Evolutionary conservation across 2,113 vertebrate species (phyloP).

Genomic region (Hoplias malabaricus): DNA sequence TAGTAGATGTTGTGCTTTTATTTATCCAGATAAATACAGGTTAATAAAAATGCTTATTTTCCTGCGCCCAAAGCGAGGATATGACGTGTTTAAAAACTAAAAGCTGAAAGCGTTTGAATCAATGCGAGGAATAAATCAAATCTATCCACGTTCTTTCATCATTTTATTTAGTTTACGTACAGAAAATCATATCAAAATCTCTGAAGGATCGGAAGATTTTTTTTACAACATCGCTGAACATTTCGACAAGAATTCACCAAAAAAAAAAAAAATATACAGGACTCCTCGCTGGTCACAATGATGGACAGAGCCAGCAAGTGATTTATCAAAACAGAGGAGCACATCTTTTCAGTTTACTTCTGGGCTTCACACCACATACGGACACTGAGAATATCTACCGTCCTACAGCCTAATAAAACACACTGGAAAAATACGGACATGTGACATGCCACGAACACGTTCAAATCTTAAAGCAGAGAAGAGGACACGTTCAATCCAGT

Average conservation of each 20-base stretch:
- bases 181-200: slow-evolving; percentile 81
- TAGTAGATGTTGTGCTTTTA: too few species aligned
- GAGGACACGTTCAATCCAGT: slow-evolving; percentile 56
- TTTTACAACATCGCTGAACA: slow-evolving; percentile 64
- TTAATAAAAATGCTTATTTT: too few species aligned
- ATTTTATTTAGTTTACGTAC: slow-evolving; percentile 80
- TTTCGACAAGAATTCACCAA: slow-evolving; percentile 69
- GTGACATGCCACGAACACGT: slow-evolving; percentile 76
- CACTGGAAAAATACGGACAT: slow-evolving; percentile 68
- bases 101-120: neutral
- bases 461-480: slow-evolving; percentile 55
- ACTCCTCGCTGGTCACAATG: slow-evolving; percentile 62
- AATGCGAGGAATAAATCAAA: slow-evolving; percentile 36
- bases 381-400: slow-evolving; percentile 74
- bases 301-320: slow-evolving; percentile 51
- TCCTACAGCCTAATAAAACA: slow-evolving; percentile 73
- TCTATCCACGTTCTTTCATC: slow-evolving; percentile 44
- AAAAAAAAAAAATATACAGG: slow-evolving; percentile 63
- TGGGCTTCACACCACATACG: slow-evolving; percentile 71
- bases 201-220: slow-evolving; percentile 62
- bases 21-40: too few species aligned
- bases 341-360: slow-evolving; percentile 58
- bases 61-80: too few species aligned
- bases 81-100: neutral
- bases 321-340: slow-evolving; percentile 54